These are phyloP conservation scores for Chionis minor DNA, from an alignment of 2,113 vertebrate species.

Conservation along the genomic window DNA sequence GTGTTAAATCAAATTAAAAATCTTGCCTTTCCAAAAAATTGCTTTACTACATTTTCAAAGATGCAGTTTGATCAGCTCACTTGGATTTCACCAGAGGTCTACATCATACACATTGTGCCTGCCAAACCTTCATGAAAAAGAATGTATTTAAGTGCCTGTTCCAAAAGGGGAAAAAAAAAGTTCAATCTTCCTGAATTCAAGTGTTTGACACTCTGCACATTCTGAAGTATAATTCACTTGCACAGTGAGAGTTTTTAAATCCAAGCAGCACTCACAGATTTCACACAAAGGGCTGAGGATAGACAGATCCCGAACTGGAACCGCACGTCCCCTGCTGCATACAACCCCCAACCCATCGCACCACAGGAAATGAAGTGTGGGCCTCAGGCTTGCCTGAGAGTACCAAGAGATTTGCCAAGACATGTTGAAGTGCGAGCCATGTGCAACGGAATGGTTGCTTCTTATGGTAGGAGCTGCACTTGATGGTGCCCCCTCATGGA, in stretches of 20 bases:
- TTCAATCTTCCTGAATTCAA: neutral
- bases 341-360: neutral
- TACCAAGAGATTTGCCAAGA: neutral
- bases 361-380: neutral
- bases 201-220: neutral
- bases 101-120: neutral
- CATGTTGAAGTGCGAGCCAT: neutral
- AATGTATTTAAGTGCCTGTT: neutral
- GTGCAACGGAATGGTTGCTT: rapidly evolving
- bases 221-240: neutral
- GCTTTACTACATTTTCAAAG: neutral
- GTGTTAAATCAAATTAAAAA: neutral
- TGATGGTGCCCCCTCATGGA: neutral
- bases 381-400: neutral
- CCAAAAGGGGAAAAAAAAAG: neutral
- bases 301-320: neutral
- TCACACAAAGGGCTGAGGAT: neutral
- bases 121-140: neutral
- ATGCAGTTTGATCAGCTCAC: neutral
- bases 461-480: neutral
- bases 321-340: neutral
- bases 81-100: neutral
- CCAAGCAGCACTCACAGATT: neutral
- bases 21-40: neutral
- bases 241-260: neutral